Conservation (phyloP, 1,140 invertebrate species). For the Drosophila gunungcola region DNA sequence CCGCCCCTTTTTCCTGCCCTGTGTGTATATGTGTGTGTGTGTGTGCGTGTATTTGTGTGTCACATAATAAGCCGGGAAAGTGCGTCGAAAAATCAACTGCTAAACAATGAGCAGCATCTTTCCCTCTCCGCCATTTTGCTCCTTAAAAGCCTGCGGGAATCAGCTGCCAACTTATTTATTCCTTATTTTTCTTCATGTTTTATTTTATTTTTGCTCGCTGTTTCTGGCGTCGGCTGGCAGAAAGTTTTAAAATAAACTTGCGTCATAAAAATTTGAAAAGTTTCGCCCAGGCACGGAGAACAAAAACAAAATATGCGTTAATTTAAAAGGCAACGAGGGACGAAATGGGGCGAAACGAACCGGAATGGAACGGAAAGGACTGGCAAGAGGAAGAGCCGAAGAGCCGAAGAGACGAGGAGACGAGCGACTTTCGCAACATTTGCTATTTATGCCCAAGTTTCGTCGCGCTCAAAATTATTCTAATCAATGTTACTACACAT, state of each 20-base stretch:
- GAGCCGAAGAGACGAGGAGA: background rate
- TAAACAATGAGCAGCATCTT: constrained; percentile 60
- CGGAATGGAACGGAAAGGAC: constrained; percentile 16
- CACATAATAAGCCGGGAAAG: constrained; percentile 70
- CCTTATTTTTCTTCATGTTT: constrained; percentile 35
- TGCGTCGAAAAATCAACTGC: constrained; percentile 66
- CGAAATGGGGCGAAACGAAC: constrained; percentile 38
- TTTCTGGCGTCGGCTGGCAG: constrained; percentile 53
- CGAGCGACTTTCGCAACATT: constrained; percentile 30
- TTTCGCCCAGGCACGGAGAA: constrained; percentile 48
- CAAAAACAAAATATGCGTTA: constrained; percentile 39
- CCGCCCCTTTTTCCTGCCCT: background rate
- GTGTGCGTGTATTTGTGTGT: constrained; percentile 30
- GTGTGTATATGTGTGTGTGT: constrained; percentile 21
- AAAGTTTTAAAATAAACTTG: constrained; percentile 82
- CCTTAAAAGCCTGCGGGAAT: constrained; percentile 59
- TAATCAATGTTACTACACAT: constrained; percentile 30
- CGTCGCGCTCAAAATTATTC: constrained; percentile 23
- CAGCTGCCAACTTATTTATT: constrained; percentile 66
- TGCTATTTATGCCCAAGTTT: constrained; percentile 33
- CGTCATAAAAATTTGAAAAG: constrained; percentile 78
- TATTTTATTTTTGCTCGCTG: constrained; percentile 26
- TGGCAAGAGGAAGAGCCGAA: constrained; percentile 2
- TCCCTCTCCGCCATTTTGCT: background rate
- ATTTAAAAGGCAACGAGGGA: constrained; percentile 25